phyloP scores from a whole-genome alignment of 2,888 invertebrate species.

The Steinernema hermaphroditum region DNA sequence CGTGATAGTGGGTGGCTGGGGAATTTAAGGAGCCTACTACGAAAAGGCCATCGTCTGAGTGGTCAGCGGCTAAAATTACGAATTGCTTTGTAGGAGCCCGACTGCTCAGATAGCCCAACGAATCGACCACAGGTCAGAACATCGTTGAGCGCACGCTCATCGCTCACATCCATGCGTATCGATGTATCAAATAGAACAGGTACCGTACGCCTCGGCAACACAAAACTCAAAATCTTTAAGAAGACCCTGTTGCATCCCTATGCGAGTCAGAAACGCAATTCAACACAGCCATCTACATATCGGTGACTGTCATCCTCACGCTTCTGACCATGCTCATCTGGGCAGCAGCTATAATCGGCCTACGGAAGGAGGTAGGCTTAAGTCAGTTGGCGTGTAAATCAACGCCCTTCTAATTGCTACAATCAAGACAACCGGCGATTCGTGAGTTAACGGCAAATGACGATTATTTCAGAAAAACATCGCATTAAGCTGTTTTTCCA shows the following conservation, averaged over 20 bases:
- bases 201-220: background rate
- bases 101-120: background rate
- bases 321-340: constrained; percentile 5
- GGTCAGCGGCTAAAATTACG: background rate
- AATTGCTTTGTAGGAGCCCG: background rate
- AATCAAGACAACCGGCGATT: background rate
- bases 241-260: no score
- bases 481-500: constrained; percentile 19
- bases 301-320: background rate
- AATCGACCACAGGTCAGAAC: constrained; percentile 14
- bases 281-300: constrained; percentile 2
- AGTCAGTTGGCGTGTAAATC: no score
- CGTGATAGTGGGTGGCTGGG: background rate
- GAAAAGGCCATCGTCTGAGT: background rate
- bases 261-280: constrained; percentile 12
- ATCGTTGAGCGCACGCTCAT: background rate
- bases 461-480: constrained; percentile 25
- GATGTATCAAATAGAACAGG: constrained; percentile 20
- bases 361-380: background rate
- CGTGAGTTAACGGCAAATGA: constrained; percentile 4
- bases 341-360: constrained; percentile 1
- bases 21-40: background rate
- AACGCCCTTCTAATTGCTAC: background rate
- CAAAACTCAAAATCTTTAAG: no score
- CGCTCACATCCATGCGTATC: constrained; percentile 12